These are phyloP conservation scores for Ceratitis capitata DNA, from an alignment of 1,140 invertebrate species.

Conservation along the genomic window DNA sequence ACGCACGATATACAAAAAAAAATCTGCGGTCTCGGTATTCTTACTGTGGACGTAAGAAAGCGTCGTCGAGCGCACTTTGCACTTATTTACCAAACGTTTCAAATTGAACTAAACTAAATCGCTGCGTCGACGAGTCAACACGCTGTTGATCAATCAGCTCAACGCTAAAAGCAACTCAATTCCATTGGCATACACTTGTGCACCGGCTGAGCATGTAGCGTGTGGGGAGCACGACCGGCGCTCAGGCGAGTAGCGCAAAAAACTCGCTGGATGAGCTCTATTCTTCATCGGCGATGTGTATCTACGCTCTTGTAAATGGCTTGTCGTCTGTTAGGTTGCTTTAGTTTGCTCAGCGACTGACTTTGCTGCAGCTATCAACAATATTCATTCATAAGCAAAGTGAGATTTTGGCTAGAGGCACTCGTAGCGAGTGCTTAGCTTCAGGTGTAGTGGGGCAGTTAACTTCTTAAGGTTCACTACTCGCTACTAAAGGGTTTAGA, in stretches of 20 bases:
- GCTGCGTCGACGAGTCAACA: not conserved
- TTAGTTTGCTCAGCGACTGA: too few relatives aligned
- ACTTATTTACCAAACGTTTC: not conserved
- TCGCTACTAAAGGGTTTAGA: too few relatives aligned
- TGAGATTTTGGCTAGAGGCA: too few relatives aligned
- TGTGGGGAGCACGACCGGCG: not conserved
- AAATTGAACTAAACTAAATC: conserved; percentile 28
- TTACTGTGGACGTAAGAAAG: not conserved
- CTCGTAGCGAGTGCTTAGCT: too few relatives aligned
- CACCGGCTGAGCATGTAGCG: not conserved
- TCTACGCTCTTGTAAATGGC: not conserved
- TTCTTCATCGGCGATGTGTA: not conserved
- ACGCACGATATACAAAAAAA: not conserved
- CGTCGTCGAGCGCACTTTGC: not conserved
- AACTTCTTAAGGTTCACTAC: too few relatives aligned
- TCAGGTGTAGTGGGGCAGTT: too few relatives aligned
- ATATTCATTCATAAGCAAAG: too few relatives aligned
- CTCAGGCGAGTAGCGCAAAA: not conserved
- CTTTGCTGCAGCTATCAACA: too few relatives aligned
- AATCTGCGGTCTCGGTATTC: not conserved
- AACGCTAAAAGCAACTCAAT: not conserved
- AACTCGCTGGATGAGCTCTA: conserved; percentile 6
- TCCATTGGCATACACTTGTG: not conserved
- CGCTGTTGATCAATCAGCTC: not conserved
- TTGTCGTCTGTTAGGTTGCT: not conserved